phyloP scores from a whole-genome alignment of 2,113 vertebrate species.

The Crotophaga sulcirostris region DNA sequence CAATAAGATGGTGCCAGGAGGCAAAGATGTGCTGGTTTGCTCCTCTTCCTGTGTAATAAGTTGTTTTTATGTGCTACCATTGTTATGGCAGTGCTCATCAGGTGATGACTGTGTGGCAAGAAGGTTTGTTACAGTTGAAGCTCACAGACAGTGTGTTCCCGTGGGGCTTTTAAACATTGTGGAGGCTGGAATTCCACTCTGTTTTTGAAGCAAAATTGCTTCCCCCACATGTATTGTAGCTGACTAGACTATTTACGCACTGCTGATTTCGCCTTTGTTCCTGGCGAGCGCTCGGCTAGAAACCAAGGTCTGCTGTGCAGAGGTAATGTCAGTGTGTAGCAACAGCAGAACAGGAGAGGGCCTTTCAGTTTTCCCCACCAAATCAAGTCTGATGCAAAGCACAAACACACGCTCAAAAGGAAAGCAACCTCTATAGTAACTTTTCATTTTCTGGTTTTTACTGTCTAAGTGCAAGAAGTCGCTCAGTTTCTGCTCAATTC shows the following conservation, averaged over 20 bases:
- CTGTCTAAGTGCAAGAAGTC: background rate
- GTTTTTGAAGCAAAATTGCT: background rate
- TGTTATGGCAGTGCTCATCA: constrained; percentile 7
- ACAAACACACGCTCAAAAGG: background rate
- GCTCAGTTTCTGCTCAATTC: background rate
- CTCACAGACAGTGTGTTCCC: constrained; percentile 27
- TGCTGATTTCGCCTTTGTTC: constrained; percentile 22
- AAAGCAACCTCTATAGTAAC: background rate
- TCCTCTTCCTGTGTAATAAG: constrained; percentile 23
- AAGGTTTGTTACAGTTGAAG: constrained; percentile 11
- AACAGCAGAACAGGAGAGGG: background rate
- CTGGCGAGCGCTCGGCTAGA: background rate
- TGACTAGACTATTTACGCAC: background rate
- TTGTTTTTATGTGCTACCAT: constrained; percentile 11
- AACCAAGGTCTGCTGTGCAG: background rate
- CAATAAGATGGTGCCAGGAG: constrained; percentile 35
- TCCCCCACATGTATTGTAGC: background rate
- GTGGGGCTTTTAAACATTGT: constrained; percentile 51
- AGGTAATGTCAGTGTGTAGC: background rate
- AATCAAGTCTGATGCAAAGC: background rate
- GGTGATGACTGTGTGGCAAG: constrained; percentile 27
- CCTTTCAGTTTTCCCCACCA: background rate
- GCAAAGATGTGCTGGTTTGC: constrained; percentile 52
- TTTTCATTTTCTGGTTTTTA: background rate
- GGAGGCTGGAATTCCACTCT: constrained; percentile 47